Base-by-base conservation (phyloP, 1,140 invertebrate genomes). In the Formica exsecta region DNA sequence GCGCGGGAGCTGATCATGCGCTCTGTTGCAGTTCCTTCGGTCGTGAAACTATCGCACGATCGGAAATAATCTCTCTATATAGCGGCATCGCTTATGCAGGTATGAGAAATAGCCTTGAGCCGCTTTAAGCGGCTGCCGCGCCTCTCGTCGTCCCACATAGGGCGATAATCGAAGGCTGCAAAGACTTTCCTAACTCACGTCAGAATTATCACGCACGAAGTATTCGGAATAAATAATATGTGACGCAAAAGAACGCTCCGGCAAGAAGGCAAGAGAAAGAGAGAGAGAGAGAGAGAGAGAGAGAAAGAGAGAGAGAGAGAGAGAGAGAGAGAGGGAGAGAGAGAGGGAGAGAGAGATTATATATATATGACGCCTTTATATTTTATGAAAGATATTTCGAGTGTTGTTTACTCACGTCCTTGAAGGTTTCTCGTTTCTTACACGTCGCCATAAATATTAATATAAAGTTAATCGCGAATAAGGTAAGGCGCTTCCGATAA, bases 11-110 rank as follows among this genome's bases (percentile, higher is more conserved):
- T 83, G 81, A 89, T 89, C 61, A 68, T 76, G 70, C 48, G 74
- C 61, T 75, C 62, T 61, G 79, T 86, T 75, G 62, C 61, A 70
- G 77, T 57, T 65, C 59, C 84, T 86, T 89, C 89, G 86, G 51
- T 85, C 85, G 70, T 84, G 85, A 87, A 87, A 90, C 66, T 66
- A 81, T 90, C 70, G 61, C 44, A 8, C 59, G 86, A 57, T 61
- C 64, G 71, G 64, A 68, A 86, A 83, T 87, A 90, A 90, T 90
- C 76, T 29, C 79, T 74, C 79, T 74, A 83, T 74, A 80, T 65
- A 80, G 44, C 62, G 38, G 22, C 48, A 19, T 25, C 62, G 29
- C 36, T 83, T 83, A 83, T 68, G 62, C 62, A 66, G 29, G 44
- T 66, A 79, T 74, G 79, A 83, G 68, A 29, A 83, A 83, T 83